These are phyloP conservation scores for Mus musculus DNA, from an alignment of 2,113 vertebrate species.

Conservation along the genomic window GRCm39 chr16:8876501-8877000, in stretches of 20 bases:
- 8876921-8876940: neutral
- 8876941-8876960: neutral
- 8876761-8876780: neutral
- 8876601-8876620: neutral
- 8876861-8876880: neutral
- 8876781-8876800: neutral
- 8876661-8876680: neutral
- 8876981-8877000: neutral
- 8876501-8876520: neutral
- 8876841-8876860: neutral
- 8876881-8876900: neutral
- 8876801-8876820: neutral
- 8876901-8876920: neutral
- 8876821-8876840: neutral
- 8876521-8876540: too few species aligned
- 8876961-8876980: neutral
- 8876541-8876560: neutral
- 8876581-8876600: neutral
- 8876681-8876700: neutral
- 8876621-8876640: neutral
- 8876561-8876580: accelerated
- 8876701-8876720: neutral
- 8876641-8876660: neutral
- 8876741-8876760: neutral
- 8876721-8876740: neutral